Base-by-base conservation (phyloP, 2,888 invertebrate species). In the Clusia tigrina region DNA sequence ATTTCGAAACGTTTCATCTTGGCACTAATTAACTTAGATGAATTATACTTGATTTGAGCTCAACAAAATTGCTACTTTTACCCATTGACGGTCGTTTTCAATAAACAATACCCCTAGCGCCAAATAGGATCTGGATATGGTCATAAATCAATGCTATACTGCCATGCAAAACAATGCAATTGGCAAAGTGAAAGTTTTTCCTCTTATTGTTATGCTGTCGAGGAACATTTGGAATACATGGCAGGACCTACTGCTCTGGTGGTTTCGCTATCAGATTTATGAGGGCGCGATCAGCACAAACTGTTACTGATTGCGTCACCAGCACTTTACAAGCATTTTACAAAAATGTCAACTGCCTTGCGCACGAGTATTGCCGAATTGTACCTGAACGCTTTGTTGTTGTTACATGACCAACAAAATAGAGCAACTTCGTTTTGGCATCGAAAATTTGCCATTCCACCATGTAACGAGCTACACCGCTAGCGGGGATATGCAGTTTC, bases 181-280 rank as follows among this genome's bases (percentile, higher is more conserved):
- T 24, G 42, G 32, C 57, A 62, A 62, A 62, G 62, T 57, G 62
- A 62, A 62, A 62, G 62, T 62, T 62, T 37, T 26, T 17, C 22
- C 10, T n/a, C n/a, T n/a, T 15, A 42, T 42, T 42, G 42, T 42
- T 12, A n/a, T 6, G 12, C 42, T 10, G n/a, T 42, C 42, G 10
- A n/a, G 9, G n/a, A 3, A 42, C 15, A 15, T 42, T 3, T 3
- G n/a, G n/a, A n/a, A 42, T 10, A 3, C 12, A 42, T 6, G 3
- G 42, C 42, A 42, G n/a, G 12, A 32, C 32, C 32, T 5, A 9
- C 6, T 32, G 32, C 42, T 15, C 42, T 42, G 73, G 78, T 79
- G 78, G 79, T 79, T 79, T 78, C 75, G 76, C 73, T 75, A 78
- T 79, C 79, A 71, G 73, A 70, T 66, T 65, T 60, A 67, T 67